A percentile compares a stretch with the other conserved stretches of the same genome.
phyloP scores from a whole-genome alignment of 2,113 vertebrate genomes.

The Electrona antarctica region DNA sequence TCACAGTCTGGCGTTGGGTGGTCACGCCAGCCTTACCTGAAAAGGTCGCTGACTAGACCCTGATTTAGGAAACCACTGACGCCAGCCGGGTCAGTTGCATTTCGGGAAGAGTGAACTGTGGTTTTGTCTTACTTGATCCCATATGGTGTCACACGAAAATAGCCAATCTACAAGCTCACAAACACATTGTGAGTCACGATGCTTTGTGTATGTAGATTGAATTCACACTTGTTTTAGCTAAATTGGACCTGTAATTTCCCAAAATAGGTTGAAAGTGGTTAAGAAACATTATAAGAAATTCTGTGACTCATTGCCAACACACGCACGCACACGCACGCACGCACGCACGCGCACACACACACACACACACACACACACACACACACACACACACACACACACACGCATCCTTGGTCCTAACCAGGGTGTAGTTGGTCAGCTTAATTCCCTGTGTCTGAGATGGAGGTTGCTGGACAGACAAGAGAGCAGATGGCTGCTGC shows the following conservation, averaged over 20 bases:
- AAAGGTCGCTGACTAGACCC: too few species aligned
- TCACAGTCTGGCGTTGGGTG: too few species aligned
- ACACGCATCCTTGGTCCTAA: conserved; percentile 54
- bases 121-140: too few species aligned
- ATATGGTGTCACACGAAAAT: too few species aligned
- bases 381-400: conserved; percentile 12
- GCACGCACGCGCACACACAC: background rate
- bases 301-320: background rate
- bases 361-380: conserved; percentile 10
- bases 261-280: too few species aligned
- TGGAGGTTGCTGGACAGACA: conserved; percentile 1
- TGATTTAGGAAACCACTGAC: too few species aligned
- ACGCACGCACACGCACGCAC: background rate
- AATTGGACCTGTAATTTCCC: too few species aligned
- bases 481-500: conserved; percentile 64
- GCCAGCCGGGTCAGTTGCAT: too few species aligned
- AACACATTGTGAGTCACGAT: too few species aligned
- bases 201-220: background rate
- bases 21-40: too few species aligned
- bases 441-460: conserved; percentile 50
- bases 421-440: conserved; percentile 59
- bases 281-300: background rate
- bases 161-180: too few species aligned
- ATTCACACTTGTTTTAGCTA: background rate
- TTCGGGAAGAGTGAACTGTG: too few species aligned